Conservation (phyloP, 2,888 invertebrate genomes). For the Nasonovia ribisnigri region DNA sequence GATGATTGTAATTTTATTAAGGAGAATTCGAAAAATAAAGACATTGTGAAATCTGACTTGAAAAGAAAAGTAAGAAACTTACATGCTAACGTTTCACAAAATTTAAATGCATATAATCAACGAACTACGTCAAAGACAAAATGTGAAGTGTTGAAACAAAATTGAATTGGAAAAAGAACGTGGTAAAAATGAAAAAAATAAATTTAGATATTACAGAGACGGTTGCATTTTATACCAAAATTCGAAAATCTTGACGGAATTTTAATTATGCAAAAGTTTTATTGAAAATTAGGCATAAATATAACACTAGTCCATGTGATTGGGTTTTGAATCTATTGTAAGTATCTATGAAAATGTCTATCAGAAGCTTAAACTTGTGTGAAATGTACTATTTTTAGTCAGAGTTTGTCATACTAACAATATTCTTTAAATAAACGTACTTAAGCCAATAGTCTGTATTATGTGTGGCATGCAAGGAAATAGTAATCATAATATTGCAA, state of each 20-base stretch:
- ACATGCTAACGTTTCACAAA: not conserved
- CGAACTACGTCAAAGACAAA: not conserved
- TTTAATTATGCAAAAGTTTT: not conserved
- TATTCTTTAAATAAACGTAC: not conserved
- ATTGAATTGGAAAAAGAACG: not conserved
- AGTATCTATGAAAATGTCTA: not conserved
- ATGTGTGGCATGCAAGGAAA: not conserved
- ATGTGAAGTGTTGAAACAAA: not conserved
- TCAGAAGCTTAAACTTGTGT: not conserved
- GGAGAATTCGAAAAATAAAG: not conserved
- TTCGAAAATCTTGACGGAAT: not conserved
- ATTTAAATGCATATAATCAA: not conserved
- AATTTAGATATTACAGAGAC: not conserved
- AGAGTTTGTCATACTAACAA: not conserved
- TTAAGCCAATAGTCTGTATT: not conserved
- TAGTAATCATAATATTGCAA: not conserved
- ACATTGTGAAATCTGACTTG: not conserved
- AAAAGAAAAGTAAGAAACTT: not conserved
- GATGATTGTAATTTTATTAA: not conserved
- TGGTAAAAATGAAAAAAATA: not conserved
- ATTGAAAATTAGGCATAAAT: not conserved
- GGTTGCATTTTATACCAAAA: not conserved
- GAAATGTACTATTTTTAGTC: not conserved
- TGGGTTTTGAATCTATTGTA: not conserved
- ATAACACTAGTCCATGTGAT: not conserved